A percentile compares a stretch with the other conserved stretches of the same genome.
These are phyloP conservation scores for Ceratina calcarata DNA, from an alignment of 1,140 invertebrate species.

Conservation along the genomic window DNA sequence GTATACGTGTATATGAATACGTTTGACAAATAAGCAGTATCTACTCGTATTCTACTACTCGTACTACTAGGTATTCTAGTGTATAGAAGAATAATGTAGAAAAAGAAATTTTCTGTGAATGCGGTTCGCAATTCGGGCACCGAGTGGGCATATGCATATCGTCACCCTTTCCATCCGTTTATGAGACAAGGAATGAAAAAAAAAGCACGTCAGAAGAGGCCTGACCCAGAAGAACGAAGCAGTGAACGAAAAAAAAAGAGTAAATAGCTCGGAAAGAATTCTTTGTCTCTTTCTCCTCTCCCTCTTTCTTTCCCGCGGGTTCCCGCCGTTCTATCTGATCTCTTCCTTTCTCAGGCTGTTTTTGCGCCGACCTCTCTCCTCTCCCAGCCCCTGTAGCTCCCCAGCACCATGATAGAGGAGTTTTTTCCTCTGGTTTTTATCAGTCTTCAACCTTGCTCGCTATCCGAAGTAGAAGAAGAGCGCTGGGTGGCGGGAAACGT, in stretches of 20 bases:
- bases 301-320: slow-evolving; percentile 29
- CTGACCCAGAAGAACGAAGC: slow-evolving; percentile 35
- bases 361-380: slow-evolving; percentile 26
- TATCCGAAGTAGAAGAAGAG: slow-evolving; percentile 42
- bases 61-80: too few relatives aligned
- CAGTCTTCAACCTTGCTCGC: slow-evolving; percentile 43
- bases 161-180: slow-evolving; percentile 40
- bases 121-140: too few relatives aligned
- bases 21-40: too few relatives aligned
- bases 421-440: slow-evolving; percentile 58
- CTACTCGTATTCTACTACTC: too few relatives aligned
- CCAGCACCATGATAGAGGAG: slow-evolving; percentile 14
- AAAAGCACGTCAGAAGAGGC: slow-evolving; percentile 31
- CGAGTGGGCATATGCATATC: slow-evolving; percentile 56
- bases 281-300: slow-evolving; percentile 37
- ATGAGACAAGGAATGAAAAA: slow-evolving; percentile 5
- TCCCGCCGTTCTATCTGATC: slow-evolving; percentile 35
- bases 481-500: slow-evolving; percentile 15
- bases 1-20: too few relatives aligned
- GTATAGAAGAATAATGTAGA: too few relatives aligned
- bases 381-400: background rate
- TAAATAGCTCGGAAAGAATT: slow-evolving; percentile 49
- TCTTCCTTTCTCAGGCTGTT: slow-evolving; percentile 52
- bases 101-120: too few relatives aligned
- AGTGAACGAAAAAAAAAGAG: slow-evolving; percentile 7